Evolutionary conservation across 1,140 invertebrate species (phyloP).

Genomic region (Mercenaria mercenaria): DNA sequence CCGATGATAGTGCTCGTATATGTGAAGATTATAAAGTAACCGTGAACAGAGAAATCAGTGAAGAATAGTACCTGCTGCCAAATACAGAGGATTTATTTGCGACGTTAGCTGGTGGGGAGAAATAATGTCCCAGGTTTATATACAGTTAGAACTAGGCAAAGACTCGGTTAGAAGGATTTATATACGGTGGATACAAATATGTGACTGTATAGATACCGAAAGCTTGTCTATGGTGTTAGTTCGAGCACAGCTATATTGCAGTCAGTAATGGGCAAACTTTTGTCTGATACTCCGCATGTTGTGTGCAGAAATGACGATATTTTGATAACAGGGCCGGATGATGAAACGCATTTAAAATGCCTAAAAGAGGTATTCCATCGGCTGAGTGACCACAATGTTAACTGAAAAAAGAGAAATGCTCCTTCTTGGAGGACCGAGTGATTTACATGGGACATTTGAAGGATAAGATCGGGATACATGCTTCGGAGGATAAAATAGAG

Average conservation of each 20-base stretch:
- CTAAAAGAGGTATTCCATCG: background rate
- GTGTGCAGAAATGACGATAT: constrained; percentile 63
- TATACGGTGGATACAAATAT: constrained; percentile 82
- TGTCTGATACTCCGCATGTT: constrained; percentile 5
- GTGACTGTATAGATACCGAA: constrained; percentile 84
- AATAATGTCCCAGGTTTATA: no score
- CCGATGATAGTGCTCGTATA: constrained; percentile 64
- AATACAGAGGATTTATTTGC: no score
- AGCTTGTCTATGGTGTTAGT: constrained; percentile 22
- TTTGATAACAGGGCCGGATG: no score
- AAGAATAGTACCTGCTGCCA: constrained; percentile 75
- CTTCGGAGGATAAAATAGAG: constrained; percentile 75
- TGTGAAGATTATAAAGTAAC: constrained; percentile 83
- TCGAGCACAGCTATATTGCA: constrained; percentile 45
- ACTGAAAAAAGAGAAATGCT: constrained; percentile 40
- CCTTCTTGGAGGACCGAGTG: constrained; percentile 62
- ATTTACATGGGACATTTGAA: constrained; percentile 84
- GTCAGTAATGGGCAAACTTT: constrained; percentile 33
- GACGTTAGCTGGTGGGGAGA: constrained; percentile 77
- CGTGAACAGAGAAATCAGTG: constrained; percentile 79
- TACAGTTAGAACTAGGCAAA: constrained; percentile 67
- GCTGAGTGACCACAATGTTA: constrained; percentile 24
- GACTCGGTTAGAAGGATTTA: constrained; percentile 7
- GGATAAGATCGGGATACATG: constrained; percentile 72
- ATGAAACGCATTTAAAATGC: constrained; percentile 29